Evolutionary conservation across 2,888 invertebrate species (phyloP), one percentile per base, ranked within the genome.

Genomic region (Drosophila setosimentum): DNA sequence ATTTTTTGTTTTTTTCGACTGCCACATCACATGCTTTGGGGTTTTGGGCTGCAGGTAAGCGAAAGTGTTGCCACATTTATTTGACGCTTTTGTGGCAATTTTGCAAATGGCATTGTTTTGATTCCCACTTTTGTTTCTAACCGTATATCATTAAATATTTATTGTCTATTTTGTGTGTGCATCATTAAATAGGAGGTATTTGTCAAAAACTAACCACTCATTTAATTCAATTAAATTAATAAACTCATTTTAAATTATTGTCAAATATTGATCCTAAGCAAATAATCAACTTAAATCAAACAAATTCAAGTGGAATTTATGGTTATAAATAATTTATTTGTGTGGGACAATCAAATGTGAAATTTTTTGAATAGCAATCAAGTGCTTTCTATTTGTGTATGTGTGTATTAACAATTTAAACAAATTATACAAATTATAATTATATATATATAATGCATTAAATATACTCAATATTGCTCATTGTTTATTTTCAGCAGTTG

Each of bases 61-160:
- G 60, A 76, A 68, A 76, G 68, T 75, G 75, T 75, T 77, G 65
- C 53, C 59, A 53, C 24, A 61, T 67, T 75, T 60, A 51, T 76
- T 67, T 61, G 55, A 24, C 30, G 10, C 24, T 29, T 27, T n/a
- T 55, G 55, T 61, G 49, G 27, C 29, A 30, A 48, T 58, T 69
- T 58, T 60, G 55, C 45, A 57, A 49, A 54, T 48, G 51, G 42
- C 30, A 42, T 37, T 33, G 48, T 18, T n/a, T 18, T 54, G 54
- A 42, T 24, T 45, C 24, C 13, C 11, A 30, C 21, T 29, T 49
- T 35, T 37, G 10, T n/a, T 55, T 40, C n/a, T 11, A 35, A 13
- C 11, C 27, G 13, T n/a, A 16, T 24, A 27, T 54, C 42, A 59
- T 62, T 48, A 60, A 72, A 63, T 72, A 51, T 66, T 77, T 51